phyloP scores from a whole-genome alignment of 1,140 invertebrate species.

The Leptestheria dahalacensis region DNA sequence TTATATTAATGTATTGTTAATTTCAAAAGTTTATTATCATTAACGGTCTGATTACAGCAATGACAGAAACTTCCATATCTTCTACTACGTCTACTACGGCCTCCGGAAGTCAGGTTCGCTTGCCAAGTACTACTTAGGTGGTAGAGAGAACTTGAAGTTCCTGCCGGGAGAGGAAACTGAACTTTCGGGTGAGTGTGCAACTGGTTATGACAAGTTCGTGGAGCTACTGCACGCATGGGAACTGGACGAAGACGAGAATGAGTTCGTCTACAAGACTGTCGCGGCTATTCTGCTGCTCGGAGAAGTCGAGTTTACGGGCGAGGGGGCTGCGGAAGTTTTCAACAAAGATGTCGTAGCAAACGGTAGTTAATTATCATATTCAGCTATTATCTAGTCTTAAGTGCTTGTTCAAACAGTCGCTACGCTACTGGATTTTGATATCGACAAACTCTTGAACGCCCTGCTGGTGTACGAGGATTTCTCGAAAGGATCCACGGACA shows the following conservation, averaged over 20 bases:
- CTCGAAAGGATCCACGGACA: constrained; percentile 57
- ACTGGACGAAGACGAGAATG: constrained; percentile 50
- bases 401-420: constrained; percentile 37
- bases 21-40: neutral
- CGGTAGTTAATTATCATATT: constrained; percentile 26
- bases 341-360: constrained; percentile 51
- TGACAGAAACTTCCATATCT: constrained; percentile 75
- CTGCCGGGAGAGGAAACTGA: constrained; percentile 29
- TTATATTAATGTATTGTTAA: constrained; percentile 4
- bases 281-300: constrained; percentile 67
- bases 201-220: constrained; percentile 39
- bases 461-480: constrained; percentile 72
- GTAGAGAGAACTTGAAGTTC: constrained; percentile 59
- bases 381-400: neutral
- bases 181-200: constrained; percentile 8
- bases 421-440: constrained; percentile 54
- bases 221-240: constrained; percentile 48
- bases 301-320: constrained; percentile 58
- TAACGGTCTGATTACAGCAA: constrained; percentile 32
- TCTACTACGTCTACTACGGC: constrained; percentile 78
- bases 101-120: constrained; percentile 45
- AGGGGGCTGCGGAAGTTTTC: constrained; percentile 48
- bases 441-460: constrained; percentile 66
- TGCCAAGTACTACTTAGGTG: constrained; percentile 42
- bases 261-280: constrained; percentile 52